Percentiles rank a stretch among this genome's conserved stretches.
These are phyloP conservation scores for Trichacis sp. DNA, from an alignment of 2,888 invertebrate genomes.

Conservation along the genomic window DNA sequence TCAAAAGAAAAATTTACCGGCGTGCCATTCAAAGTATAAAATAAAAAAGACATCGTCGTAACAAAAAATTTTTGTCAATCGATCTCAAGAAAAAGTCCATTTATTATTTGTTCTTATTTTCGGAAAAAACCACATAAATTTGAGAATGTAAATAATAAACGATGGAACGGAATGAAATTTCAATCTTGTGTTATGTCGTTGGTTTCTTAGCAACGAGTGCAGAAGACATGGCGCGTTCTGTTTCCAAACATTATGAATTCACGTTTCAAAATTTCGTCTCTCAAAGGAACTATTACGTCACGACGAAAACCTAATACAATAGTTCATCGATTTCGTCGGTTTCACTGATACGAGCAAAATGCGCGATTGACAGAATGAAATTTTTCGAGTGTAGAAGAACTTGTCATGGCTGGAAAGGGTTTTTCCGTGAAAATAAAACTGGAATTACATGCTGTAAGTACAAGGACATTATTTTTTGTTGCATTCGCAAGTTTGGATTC, in stretches of 20 bases:
- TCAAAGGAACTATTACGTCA: not conserved
- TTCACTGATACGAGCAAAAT: not conserved
- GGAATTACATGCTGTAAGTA: slow-evolving; percentile 64
- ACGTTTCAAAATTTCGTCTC: not conserved
- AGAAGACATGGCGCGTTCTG: not conserved
- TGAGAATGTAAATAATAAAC: not conserved
- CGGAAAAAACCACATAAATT: too few species aligned
- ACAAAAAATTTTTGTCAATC: too few species aligned
- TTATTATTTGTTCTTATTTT: too few species aligned
- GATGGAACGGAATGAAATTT: not conserved
- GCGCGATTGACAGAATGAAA: slow-evolving; percentile 22
- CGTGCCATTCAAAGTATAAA: slow-evolving; percentile 45
- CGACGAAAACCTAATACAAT: not conserved
- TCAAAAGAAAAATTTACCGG: slow-evolving; percentile 51
- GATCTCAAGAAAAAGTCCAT: too few species aligned
- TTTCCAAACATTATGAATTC: not conserved
- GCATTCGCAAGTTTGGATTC: too few species aligned
- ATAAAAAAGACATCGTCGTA: too few species aligned
- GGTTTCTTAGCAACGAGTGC: slow-evolving; percentile 6
- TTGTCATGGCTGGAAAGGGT: slow-evolving; percentile 59
- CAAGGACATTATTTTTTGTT: too few species aligned
- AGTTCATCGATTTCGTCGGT: not conserved
- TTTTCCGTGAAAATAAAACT: slow-evolving; percentile 62
- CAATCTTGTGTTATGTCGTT: not conserved
- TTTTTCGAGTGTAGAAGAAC: not conserved